Base-by-base conservation (phyloP, 1,140 invertebrate genomes). In the Drosophila prosaltans region DNA sequence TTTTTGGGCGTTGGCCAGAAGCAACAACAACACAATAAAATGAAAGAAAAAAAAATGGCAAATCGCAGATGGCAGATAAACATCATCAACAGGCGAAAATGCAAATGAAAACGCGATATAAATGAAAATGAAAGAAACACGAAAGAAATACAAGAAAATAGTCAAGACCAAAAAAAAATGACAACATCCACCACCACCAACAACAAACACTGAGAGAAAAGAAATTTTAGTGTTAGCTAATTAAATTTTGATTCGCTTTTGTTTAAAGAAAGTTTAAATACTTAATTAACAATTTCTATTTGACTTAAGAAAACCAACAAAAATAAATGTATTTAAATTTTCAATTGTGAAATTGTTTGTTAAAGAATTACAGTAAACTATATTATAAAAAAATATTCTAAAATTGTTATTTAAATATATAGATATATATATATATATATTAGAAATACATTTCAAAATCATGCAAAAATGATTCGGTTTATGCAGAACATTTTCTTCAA, bases 1-100 rank as follows among this genome's bases (percentile, higher is more conserved):
- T 60, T 67, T 67, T 60, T 63, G 74, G 74, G 73, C 75, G 68
- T 78, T 78, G 74, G 67, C 75, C 65, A 58, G 43, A 55, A 76
- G 32, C 6, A 51, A 24, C 21, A 51, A 9, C 2, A 51, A 41
- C 26, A 41, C 24, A 30, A 65, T 21, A 30, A 60, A 30, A 30
- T 2, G 4, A 30, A 30, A 30, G 28, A 30, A 57, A 65, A 66
- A 1, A 51, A 51, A 51, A 51, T 51, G 63, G 75, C 79, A 86
- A 86, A 86, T 86, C 83, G 72, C 59, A 76, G 79, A 86, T 86
- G 72, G 62, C 70, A 80, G 83, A 86, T 86, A 80, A 86, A 62
- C 83, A 86, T 86, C 80, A 81, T 73, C 74, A 72, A 78, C 11
- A 9, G 39, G 45, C 43, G 8, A 55, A 55, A 66, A 41, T 41